Conservation (phyloP, 2,888 invertebrate species). For the Carterocephalus palaemon region DNA sequence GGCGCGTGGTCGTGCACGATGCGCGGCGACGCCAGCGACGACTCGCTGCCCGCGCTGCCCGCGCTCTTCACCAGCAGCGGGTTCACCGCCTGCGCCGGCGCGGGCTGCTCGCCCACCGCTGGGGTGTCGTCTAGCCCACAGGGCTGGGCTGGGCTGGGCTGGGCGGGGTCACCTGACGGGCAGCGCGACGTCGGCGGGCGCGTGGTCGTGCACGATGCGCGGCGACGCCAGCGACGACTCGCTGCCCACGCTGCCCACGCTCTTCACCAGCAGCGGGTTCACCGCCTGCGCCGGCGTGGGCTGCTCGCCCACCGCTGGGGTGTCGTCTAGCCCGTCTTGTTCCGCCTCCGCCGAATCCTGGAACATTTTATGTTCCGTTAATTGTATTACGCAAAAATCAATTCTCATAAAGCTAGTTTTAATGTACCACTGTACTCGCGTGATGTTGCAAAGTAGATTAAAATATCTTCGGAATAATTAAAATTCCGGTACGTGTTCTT, state of each 20-base stretch:
- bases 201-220: conserved; percentile 7
- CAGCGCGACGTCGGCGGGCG: conserved; percentile 11
- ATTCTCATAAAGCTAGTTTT: too few species aligned
- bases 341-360: conserved; percentile 33
- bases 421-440: too few species aligned
- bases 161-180: conserved; percentile 28
- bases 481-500: too few species aligned
- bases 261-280: conserved; percentile 26
- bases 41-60: neutral
- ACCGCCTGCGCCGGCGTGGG: conserved; percentile 33
- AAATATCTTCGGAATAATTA: too few species aligned
- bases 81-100: conserved; percentile 30
- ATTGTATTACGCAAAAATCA: too few species aligned
- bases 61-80: conserved; percentile 18
- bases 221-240: neutral
- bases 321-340: conserved; percentile 13
- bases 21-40: conserved; percentile 4
- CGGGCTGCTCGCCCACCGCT: conserved; percentile 39
- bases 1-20: conserved; percentile 4
- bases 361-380: too few species aligned
- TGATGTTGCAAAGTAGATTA: too few species aligned
- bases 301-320: conserved; percentile 36
- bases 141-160: too few species aligned
- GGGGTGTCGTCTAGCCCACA: conserved; percentile 21
- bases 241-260: conserved; percentile 1